Evolutionary conservation across 2,888 invertebrate species (phyloP).

Genomic region (Dicranocentrus wangi): DNA sequence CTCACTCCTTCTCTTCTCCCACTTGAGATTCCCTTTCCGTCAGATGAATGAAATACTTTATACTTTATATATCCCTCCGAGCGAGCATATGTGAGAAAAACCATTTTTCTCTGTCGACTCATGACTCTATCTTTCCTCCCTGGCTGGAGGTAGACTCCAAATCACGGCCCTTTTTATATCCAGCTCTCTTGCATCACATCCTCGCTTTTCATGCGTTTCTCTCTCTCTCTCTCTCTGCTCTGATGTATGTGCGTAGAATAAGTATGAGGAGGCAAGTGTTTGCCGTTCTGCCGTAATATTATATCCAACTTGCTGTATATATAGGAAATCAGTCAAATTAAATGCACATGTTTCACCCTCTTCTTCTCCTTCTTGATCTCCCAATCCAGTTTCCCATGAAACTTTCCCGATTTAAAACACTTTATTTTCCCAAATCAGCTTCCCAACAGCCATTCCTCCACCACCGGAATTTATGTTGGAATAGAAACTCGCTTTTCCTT

Average conservation of each 20-base stretch:
- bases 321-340: conserved; percentile 54
- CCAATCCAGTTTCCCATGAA: conserved; percentile 26
- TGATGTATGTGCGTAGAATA: neutral
- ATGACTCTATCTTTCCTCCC: conserved; percentile 50
- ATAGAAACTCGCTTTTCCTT: too few relatives aligned
- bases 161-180: too few relatives aligned
- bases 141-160: too few relatives aligned
- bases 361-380: conserved; percentile 48
- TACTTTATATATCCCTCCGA: conserved; percentile 50
- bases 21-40: conserved; percentile 49
- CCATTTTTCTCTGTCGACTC: conserved; percentile 59
- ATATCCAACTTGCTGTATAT: too few relatives aligned
- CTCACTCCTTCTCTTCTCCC: neutral
- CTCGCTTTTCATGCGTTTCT: conserved; percentile 2
- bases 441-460: neutral
- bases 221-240: conserved; percentile 7
- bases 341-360: conserved; percentile 56
- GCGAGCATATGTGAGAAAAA: conserved; percentile 55
- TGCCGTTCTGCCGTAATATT: neutral
- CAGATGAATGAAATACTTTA: conserved; percentile 56
- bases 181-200: neutral
- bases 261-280: too few relatives aligned
- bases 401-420: conserved; percentile 38
- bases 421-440: conserved; percentile 20
- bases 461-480: neutral